Evolutionary conservation across 2,113 vertebrate genomes (phyloP).

Genomic region (Bos javanicus): DNA sequence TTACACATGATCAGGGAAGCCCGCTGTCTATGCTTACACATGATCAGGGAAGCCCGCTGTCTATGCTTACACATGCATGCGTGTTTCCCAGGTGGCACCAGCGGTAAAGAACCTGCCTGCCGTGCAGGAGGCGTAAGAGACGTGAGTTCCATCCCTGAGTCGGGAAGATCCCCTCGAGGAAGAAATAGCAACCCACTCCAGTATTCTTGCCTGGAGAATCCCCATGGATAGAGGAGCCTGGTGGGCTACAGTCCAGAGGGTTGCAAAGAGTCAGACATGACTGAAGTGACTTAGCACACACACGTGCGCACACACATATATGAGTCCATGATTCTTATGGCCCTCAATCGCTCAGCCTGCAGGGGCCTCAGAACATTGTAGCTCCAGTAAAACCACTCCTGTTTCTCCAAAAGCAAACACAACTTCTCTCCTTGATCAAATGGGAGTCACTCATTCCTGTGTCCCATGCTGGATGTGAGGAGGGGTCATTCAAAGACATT

Average conservation of each 20-base stretch:
- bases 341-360: fast-evolving
- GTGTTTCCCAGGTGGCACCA: not conserved
- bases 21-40: fast-evolving
- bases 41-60: not conserved
- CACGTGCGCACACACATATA: fast-evolving
- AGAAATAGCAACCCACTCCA: not conserved
- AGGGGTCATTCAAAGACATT: not conserved
- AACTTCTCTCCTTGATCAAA: not conserved
- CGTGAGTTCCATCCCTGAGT: not conserved
- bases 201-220: not conserved
- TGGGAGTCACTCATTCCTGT: not conserved
- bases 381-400: not conserved
- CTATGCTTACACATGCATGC: not conserved
- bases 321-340: not conserved
- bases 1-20: not conserved
- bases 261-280: not conserved
- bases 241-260: not conserved
- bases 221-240: not conserved
- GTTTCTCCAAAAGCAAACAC: not conserved
- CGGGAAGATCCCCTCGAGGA: not conserved
- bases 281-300: not conserved
- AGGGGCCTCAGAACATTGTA: not conserved
- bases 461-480: fast-evolving
- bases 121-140: not conserved
- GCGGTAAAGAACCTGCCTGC: not conserved